A percentile compares a stretch with the other conserved stretches of the same genome.
These are phyloP conservation scores for Macrophya annulata DNA, from an alignment of 2,888 invertebrate species.

Conservation along the genomic window DNA sequence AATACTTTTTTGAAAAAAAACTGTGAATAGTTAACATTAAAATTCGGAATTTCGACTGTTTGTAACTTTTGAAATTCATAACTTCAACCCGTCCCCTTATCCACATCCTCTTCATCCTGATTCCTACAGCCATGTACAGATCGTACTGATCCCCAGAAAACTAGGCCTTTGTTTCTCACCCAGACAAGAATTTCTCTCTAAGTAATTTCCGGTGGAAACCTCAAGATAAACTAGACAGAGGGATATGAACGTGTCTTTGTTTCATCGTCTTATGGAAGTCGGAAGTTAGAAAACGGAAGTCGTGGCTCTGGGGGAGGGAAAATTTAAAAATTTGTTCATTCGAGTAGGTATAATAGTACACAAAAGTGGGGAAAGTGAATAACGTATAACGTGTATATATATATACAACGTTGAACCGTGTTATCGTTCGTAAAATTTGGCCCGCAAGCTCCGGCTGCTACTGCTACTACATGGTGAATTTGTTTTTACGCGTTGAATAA, in stretches of 20 bases:
- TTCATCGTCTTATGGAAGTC: not conserved
- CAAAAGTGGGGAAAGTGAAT: not conserved
- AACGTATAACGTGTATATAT: not conserved
- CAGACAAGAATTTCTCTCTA: not conserved
- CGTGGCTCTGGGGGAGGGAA: not conserved
- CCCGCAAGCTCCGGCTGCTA: no score
- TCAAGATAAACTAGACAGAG: not conserved
- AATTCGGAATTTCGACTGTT: no score
- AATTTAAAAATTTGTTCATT: constrained; percentile 1
- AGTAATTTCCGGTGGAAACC: constrained; percentile 17
- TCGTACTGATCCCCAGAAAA: not conserved
- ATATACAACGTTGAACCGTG: constrained; percentile 8
- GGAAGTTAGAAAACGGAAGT: not conserved
- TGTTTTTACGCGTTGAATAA: constrained; percentile 52
- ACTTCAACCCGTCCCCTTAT: not conserved
- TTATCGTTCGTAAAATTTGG: not conserved
- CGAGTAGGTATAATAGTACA: no score
- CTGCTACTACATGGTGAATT: constrained; percentile 8
- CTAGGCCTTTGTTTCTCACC: not conserved
- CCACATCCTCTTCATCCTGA: not conserved
- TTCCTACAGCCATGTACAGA: not conserved
- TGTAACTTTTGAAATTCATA: no score
- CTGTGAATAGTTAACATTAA: no score
- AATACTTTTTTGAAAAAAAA: no score
- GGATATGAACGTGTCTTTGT: not conserved